Evolutionary conservation across 2,888 invertebrate genomes (phyloP).

Genomic region (Zootermopsis nevadensis): DNA sequence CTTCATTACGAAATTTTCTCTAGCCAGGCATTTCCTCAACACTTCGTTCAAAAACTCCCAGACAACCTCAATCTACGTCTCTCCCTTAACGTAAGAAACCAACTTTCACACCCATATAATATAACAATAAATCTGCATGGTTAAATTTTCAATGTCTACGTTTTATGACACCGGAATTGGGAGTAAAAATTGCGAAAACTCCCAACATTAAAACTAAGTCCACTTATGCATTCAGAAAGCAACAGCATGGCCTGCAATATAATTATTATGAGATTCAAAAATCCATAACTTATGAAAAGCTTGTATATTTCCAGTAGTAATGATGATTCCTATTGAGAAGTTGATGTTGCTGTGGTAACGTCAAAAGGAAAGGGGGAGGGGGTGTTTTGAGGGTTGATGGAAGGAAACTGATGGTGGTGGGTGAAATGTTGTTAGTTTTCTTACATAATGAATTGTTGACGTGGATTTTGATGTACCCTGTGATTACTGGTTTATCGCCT

Average conservation of each 20-base stretch:
- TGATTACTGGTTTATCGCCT: slow-evolving; percentile 46
- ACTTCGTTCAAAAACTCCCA: too few species aligned
- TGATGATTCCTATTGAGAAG: neutral
- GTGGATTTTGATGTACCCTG: slow-evolving; percentile 40
- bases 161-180: too few species aligned
- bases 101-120: too few species aligned
- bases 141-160: too few species aligned
- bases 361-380: neutral
- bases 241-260: neutral
- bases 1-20: too few species aligned
- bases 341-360: slow-evolving; percentile 4
- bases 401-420: slow-evolving; percentile 5
- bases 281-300: neutral
- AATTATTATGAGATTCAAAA: neutral
- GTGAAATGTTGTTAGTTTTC: slow-evolving; percentile 36
- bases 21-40: too few species aligned
- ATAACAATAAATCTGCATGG: too few species aligned
- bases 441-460: slow-evolving; percentile 36
- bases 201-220: too few species aligned
- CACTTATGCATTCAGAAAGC: neutral
- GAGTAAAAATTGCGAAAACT: too few species aligned
- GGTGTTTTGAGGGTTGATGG: slow-evolving; percentile 5
- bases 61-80: too few species aligned
- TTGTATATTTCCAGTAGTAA: neutral
- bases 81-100: too few species aligned